A percentile compares a stretch with the other conserved stretches of the same genome.
Evolutionary conservation across 30 jellyfish, hydroid and myxozoan genomes (phyloP).

Genomic region (Aurelia sp.): DNA sequence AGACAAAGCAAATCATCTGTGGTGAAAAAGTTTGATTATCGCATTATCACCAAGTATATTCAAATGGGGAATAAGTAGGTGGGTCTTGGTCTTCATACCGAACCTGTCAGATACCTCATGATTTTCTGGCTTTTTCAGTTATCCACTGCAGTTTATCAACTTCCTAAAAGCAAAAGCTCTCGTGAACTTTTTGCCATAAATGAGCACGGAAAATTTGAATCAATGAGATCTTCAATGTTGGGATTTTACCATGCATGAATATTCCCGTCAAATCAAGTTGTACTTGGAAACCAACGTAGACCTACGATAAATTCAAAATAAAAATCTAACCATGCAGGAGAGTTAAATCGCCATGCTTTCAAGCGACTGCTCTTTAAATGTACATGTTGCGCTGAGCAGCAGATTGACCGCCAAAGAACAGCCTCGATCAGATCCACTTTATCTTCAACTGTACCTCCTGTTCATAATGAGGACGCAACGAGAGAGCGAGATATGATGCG

Average conservation of each 20-base stretch:
- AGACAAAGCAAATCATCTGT: slow-evolving; percentile 42
- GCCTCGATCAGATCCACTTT: slow-evolving; percentile 53
- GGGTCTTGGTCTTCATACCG: no score
- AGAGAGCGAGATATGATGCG: slow-evolving; percentile 25
- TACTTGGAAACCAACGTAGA: slow-evolving; percentile 99
- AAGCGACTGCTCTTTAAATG: slow-evolving; percentile 61
- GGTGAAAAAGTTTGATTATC: background rate
- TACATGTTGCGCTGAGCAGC: slow-evolving; percentile 28
- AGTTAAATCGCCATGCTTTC: slow-evolving; percentile 59
- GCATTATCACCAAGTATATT: no score
- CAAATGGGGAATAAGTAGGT: no score
- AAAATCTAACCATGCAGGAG: background rate
- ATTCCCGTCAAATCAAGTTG: slow-evolving; percentile 99
- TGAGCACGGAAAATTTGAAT: slow-evolving; percentile 99
- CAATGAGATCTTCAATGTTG: slow-evolving; percentile 96
- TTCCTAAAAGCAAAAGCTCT: no score
- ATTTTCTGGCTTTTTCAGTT: no score
- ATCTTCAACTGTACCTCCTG: slow-evolving; percentile 32
- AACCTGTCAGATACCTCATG: no score
- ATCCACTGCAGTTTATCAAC: no score
- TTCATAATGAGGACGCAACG: slow-evolving; percentile 27
- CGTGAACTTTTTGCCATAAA: slow-evolving; percentile 99
- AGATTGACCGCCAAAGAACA: slow-evolving; percentile 30
- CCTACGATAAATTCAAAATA: slow-evolving; percentile 49
- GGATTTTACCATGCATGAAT: slow-evolving; percentile 99